phyloP scores from a whole-genome alignment of 2,797 vertebrate genomes.

The Artibeus jamaicensis region DNA sequence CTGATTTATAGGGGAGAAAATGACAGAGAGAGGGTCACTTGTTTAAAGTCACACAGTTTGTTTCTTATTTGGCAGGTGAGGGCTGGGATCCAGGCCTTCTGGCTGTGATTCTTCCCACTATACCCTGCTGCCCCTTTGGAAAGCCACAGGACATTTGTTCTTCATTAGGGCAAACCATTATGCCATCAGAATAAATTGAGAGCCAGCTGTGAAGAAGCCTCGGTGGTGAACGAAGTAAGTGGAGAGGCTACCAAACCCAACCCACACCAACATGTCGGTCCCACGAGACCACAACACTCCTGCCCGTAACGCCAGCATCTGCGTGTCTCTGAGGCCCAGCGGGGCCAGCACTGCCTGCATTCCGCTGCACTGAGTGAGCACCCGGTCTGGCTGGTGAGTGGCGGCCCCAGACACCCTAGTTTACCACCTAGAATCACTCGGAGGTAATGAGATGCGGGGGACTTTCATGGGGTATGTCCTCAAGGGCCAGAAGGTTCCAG shows the following conservation, averaged over 20 bases:
- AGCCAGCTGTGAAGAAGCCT: not conserved
- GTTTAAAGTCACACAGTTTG: not conserved
- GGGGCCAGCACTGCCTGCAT: not conserved
- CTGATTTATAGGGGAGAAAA: not conserved
- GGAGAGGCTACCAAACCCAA: not conserved
- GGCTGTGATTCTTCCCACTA: not conserved
- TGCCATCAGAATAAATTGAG: not conserved
- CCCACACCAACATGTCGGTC: not conserved
- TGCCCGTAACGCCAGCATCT: not conserved
- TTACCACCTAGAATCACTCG: not conserved
- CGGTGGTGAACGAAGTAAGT: not conserved
- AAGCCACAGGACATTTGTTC: constrained; percentile 54
- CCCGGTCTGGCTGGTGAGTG: not conserved
- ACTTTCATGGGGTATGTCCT: not conserved
- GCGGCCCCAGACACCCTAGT: not conserved
- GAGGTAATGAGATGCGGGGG: not conserved
- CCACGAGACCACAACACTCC: not conserved
- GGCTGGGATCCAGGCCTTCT: not conserved
- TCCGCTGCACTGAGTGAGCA: not conserved
- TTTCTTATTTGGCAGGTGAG: not conserved
- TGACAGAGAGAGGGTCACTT: not conserved
- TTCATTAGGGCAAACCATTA: constrained; percentile 32
- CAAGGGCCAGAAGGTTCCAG: not conserved
- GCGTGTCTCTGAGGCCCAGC: rapidly evolving
- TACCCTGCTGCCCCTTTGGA: not conserved